Conservation (phyloP, 2,888 invertebrate genomes). For the Acanthacorydalis orientalis region DNA sequence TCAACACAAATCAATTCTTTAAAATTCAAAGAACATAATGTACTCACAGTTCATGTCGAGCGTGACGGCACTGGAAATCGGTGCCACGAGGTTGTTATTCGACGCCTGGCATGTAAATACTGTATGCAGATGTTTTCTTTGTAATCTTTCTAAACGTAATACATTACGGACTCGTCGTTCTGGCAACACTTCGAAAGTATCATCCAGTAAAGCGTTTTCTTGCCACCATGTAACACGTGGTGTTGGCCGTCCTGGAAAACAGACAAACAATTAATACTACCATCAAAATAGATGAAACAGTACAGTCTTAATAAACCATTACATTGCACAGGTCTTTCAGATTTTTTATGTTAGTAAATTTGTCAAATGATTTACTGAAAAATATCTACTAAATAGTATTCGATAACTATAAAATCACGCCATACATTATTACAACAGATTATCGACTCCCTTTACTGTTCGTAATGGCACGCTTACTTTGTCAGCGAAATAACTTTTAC, state of each 20-base stretch:
- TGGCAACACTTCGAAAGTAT: slow-evolving; percentile 47
- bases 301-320: neutral
- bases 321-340: neutral
- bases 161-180: slow-evolving; percentile 52
- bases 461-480: no score
- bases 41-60: slow-evolving; percentile 60
- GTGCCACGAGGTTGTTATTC: slow-evolving; percentile 53
- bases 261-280: neutral
- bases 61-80: slow-evolving; percentile 46
- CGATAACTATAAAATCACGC: no score
- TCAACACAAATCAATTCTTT: neutral
- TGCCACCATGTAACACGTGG: slow-evolving; percentile 66
- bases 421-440: no score
- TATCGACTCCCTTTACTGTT: no score
- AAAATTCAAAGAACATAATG: neutral
- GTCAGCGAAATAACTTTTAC: no score
- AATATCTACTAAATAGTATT: no score
- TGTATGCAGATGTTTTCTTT: slow-evolving; percentile 47
- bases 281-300: neutral
- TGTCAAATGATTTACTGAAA: no score
- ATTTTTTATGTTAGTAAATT: no score
- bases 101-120: slow-evolving; percentile 55
- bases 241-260: slow-evolving; percentile 45
- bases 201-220: slow-evolving; percentile 52
- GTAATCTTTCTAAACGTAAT: slow-evolving; percentile 47